Base-by-base conservation (phyloP, 2,797 vertebrate genomes). In the Numenius phaeopus region DNA sequence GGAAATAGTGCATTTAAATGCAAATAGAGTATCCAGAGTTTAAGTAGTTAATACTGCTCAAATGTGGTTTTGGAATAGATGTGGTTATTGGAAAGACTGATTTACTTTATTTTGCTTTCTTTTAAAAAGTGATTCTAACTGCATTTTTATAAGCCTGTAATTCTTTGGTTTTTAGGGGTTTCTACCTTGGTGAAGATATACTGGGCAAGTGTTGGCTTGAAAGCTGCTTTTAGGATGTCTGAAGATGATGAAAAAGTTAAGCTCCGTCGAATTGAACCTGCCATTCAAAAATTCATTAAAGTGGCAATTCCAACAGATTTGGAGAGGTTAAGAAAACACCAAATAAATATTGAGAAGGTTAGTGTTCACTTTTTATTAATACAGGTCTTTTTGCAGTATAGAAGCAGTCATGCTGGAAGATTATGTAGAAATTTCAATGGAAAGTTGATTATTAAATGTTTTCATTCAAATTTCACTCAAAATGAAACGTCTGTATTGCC, bases 291-390 rank as follows among this genome's bases (percentile, higher is more conserved):
- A 97, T 99, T 99, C 96, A 98, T 99, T 96, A 99, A 99, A 98
- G 99, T 99, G 96, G 99, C 99, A 94, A 98, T 99, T 87, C 99
- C 99, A 93, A 99, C 99, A 46, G 99, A 99, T 97, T 98, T 99
- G 98, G 99, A 99, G 93, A 98, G 99, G 93, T 98, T 99, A 95
- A 98, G 99, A 94, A 99, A 99, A 93, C 99, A 99, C 97, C 99
- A 99, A 95, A 98, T 98, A 98, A 99, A 99, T 98, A 99, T 99
- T 96, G 98, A 99, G 97, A 99, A 99, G 99, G 99, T 99, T 97
- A 97, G 96, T 72, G 32, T 55, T 94, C 64, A 5, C 79, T 50
- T 90, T 83, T 87, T 89, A 47, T 24, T 77, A 22, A 42, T 61
- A 12, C 20, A 59, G 13, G n/a, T 87, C 16, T 87, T 90, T 66